Base-by-base conservation (phyloP, 1,140 invertebrate species). In the Bombus terrestris region DNA sequence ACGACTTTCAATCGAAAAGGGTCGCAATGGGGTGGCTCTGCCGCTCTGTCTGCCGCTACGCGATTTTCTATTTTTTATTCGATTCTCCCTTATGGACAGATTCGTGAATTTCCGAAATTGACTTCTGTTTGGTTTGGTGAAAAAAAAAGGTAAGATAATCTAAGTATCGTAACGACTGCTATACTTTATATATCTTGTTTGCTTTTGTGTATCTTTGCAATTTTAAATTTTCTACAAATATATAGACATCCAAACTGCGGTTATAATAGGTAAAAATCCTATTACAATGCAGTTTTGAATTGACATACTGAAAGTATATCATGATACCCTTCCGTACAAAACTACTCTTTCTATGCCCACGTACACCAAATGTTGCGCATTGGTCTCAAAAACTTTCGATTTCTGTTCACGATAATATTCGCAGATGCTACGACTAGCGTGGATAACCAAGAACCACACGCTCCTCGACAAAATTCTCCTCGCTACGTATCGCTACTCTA, bases 1-100 rank as follows among this genome's bases (percentile, higher is more conserved):
- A 88, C 71, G 81, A 88, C 83, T 86, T 83, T 86, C 89, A 86
- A 87, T 78, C 75, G 72, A 88, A 66, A 83, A 84, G 87, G 88
- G 83, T 43, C 85, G 87, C 78, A 57, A 78, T 68, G 80, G 86
- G 92, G 73, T 81, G 69, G 53, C 74, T 5, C 59, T 32, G 15
- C 76, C 59, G 77, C 37, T 82, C 47, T 53, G 66, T 75, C 79
- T 81, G 80, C 86, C 89, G 89, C 84, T 90, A 90, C 83, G 72
- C 84, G 73, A 90, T 83, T 87, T 78, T 86, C 76, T 85, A 57
- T 72, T 75, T 39, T 59, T 39, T 41, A 25, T 39, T 62, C 22
- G 18, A 22, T 69, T 2, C 15, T 37, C 22, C 39, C 66, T 68
- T 68, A 28, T 25, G 41, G 2, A 53, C 15, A 10, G n/a, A 32